Evolutionary conservation across 2,113 vertebrate species (phyloP).

Genomic region (Elaphurus davidianus): DNA sequence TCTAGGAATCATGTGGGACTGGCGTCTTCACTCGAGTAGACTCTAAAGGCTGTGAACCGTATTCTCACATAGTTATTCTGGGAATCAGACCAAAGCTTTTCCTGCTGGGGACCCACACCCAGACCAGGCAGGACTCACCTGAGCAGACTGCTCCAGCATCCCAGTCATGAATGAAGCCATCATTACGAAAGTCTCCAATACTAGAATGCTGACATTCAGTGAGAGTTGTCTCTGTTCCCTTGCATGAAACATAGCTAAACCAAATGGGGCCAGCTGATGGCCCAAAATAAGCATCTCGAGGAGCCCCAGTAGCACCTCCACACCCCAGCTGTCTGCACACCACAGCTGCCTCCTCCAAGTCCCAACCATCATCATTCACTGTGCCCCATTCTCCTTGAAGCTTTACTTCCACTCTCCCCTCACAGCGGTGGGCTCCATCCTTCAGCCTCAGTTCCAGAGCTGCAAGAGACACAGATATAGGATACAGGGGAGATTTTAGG

Average conservation of each 20-base stretch:
- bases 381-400: too few relatives aligned
- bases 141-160: neutral
- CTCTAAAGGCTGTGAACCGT: neutral
- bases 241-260: neutral
- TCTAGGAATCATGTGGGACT: neutral
- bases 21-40: neutral
- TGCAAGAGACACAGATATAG: neutral
- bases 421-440: too few relatives aligned
- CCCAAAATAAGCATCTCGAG: neutral
- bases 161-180: fast-evolving
- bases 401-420: too few relatives aligned
- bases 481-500: neutral
- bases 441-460: neutral
- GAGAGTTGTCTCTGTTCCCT: neutral
- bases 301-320: neutral
- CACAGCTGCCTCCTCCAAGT: too few relatives aligned
- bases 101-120: too few relatives aligned
- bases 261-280: slow-evolving; percentile 17
- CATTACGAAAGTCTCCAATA: fast-evolving
- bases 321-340: slow-evolving; percentile 52
- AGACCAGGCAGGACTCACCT: slow-evolving; percentile 58
- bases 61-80: neutral
- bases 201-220: fast-evolving
- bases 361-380: too few relatives aligned
- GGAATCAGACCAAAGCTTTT: neutral